Percentiles rank a stretch among this genome's conserved stretches.
Conservation (phyloP, 2,113 vertebrate species). For the Gallinago undulata region DNA sequence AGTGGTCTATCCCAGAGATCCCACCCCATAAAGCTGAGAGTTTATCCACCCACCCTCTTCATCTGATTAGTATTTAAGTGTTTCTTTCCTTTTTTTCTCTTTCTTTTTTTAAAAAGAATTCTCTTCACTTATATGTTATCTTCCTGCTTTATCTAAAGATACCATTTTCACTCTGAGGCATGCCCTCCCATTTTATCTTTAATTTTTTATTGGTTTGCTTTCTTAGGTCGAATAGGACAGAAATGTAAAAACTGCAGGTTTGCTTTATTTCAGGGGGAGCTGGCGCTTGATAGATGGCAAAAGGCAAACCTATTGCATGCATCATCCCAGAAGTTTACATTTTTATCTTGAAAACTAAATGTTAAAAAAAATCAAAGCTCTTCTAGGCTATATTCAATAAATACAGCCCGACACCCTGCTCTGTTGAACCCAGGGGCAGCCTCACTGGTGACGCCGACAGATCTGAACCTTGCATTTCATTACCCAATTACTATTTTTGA, state of each 20-base stretch:
- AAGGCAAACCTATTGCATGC: not conserved
- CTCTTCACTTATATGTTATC: not conserved
- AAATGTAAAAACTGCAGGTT: not conserved
- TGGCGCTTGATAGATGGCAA: not conserved
- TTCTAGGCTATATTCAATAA: not conserved
- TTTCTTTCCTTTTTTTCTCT: not conserved
- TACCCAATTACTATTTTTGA: not conserved
- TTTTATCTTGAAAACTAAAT: not conserved
- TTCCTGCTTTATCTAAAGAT: not conserved
- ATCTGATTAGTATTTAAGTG: not conserved
- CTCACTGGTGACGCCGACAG: not conserved
- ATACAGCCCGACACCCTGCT: not conserved
- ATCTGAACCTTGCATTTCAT: not conserved
- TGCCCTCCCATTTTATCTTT: not conserved
- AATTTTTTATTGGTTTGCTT: not conserved
- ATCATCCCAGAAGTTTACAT: not conserved
- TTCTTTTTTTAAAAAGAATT: not conserved
- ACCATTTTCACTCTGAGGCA: not conserved
- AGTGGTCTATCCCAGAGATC: not conserved
- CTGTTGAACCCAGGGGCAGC: not conserved
- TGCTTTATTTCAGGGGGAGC: not conserved
- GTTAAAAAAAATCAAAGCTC: not conserved
- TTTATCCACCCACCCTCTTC: not conserved
- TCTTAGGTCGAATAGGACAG: not conserved
- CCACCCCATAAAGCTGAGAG: not conserved